phyloP scores from a whole-genome alignment of 2,113 vertebrate genomes.

The Ciconia stormi region DNA sequence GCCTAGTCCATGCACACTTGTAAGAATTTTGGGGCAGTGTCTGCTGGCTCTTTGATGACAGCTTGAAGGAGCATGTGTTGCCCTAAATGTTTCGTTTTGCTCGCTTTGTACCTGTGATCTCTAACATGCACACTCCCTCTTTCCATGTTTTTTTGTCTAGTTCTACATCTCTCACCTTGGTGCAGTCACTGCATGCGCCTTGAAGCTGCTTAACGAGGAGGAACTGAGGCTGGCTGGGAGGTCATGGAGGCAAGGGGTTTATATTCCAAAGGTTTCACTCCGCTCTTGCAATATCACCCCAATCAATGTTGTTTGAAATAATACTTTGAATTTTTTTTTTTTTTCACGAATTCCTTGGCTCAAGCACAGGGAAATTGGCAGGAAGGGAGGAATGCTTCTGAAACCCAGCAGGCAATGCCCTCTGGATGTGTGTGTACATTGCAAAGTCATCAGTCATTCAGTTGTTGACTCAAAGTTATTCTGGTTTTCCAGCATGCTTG shows the following conservation, averaged over 20 bases:
- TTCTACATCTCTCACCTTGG: neutral
- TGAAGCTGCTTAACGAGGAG: neutral
- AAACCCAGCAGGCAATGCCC: neutral
- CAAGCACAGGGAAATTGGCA: neutral
- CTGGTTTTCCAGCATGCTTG: neutral
- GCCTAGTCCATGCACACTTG: neutral
- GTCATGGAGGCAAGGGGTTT: neutral
- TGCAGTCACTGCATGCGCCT: neutral
- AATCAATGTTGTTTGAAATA: neutral
- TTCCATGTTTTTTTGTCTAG: neutral
- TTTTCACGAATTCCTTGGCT: neutral
- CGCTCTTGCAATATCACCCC: neutral
- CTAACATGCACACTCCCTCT: neutral
- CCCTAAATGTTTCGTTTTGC: neutral
- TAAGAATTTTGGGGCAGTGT: neutral
- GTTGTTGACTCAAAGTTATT: slow-evolving; percentile 10
- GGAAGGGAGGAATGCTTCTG: neutral
- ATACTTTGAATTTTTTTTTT: neutral
- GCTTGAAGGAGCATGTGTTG: neutral
- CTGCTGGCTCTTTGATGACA: neutral
- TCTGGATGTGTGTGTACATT: neutral
- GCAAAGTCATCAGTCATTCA: neutral
- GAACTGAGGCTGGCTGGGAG: neutral
- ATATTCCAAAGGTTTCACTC: neutral
- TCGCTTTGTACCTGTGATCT: neutral